Percentiles rank a stretch among this genome's conserved stretches.
Evolutionary conservation across 1,140 invertebrate species (phyloP).

Genomic region (Drosophila neocordata): DNA sequence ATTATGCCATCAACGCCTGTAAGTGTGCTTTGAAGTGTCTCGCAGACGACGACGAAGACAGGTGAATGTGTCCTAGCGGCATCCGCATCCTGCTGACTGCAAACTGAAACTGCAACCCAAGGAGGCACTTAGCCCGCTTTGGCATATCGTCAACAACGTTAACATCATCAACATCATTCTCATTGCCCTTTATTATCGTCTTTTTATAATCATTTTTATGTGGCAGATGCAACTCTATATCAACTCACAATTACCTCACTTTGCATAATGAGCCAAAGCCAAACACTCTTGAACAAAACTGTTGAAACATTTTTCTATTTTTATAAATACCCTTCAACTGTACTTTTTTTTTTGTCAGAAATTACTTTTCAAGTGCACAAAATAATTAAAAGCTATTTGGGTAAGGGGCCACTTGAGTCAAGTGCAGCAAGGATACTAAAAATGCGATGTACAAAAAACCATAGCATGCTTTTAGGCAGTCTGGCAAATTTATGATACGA

Average conservation of each 20-base stretch:
- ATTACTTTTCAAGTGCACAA: constrained; percentile 44
- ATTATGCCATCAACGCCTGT: constrained; percentile 77
- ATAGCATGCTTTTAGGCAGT: constrained; percentile 53
- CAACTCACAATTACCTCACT: constrained; percentile 70
- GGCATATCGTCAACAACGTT: constrained; percentile 41
- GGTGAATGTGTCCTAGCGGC: constrained; percentile 38
- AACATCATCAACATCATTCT: constrained; percentile 23
- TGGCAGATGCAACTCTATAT: constrained; percentile 41
- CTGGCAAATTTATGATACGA: constrained; percentile 43
- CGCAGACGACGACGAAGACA: constrained; percentile 20
- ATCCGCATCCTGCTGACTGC: constrained; percentile 69
- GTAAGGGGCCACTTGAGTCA: constrained; percentile 44
- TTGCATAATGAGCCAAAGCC: constrained; percentile 64
- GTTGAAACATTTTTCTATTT: constrained; percentile 9
- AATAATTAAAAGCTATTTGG: constrained; percentile 59
- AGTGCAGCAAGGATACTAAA: constrained; percentile 32
- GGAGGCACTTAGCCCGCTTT: constrained; percentile 56
- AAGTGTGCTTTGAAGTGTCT: constrained; percentile 63
- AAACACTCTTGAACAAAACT: constrained; percentile 36
- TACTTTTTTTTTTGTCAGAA: constrained; percentile 7
- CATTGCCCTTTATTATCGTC: constrained; percentile 33
- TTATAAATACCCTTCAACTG: constrained; percentile 17
- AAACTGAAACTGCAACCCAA: constrained; percentile 44
- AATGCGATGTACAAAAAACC: constrained; percentile 24
- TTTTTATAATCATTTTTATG: constrained; percentile 52